phyloP scores from a whole-genome alignment of 2,113 vertebrate genomes.

The Dasyprocta punctata region DNA sequence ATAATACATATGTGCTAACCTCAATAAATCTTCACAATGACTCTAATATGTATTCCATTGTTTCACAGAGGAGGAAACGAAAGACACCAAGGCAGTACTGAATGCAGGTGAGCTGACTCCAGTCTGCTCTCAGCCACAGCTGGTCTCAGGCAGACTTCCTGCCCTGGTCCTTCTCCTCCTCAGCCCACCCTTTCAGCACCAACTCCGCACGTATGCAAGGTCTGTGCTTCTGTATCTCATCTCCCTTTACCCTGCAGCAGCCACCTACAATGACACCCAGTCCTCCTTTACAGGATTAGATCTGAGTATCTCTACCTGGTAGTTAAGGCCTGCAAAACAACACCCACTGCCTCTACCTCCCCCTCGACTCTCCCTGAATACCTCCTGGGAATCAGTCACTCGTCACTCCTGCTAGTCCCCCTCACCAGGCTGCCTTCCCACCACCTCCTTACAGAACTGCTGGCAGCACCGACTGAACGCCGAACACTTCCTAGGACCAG shows the following conservation, averaged over 20 bases:
- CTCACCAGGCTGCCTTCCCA: neutral
- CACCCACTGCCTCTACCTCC: too few relatives aligned
- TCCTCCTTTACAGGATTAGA: neutral
- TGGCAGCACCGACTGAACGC: rapidly evolving
- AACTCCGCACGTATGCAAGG: rapidly evolving
- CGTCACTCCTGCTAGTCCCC: neutral
- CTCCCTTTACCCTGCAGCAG: neutral
- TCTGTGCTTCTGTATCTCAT: neutral
- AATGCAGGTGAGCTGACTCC: neutral
- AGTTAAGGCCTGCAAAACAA: neutral
- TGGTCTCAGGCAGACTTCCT: neutral
- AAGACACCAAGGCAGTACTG: neutral
- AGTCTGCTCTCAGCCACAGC: neutral
- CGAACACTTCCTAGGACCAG: neutral
- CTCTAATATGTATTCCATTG: rapidly evolving
- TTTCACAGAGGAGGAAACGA: neutral
- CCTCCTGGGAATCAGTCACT: neutral
- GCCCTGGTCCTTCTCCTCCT: neutral
- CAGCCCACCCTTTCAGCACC: neutral
- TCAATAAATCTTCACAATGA: neutral
- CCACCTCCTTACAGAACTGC: neutral
- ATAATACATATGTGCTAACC: neutral
- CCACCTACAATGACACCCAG: neutral
- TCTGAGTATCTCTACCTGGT: too few relatives aligned
- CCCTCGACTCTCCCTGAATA: rapidly evolving